phyloP scores from a whole-genome alignment of 2,113 vertebrate genomes.

The Eclectus roratus region DNA sequence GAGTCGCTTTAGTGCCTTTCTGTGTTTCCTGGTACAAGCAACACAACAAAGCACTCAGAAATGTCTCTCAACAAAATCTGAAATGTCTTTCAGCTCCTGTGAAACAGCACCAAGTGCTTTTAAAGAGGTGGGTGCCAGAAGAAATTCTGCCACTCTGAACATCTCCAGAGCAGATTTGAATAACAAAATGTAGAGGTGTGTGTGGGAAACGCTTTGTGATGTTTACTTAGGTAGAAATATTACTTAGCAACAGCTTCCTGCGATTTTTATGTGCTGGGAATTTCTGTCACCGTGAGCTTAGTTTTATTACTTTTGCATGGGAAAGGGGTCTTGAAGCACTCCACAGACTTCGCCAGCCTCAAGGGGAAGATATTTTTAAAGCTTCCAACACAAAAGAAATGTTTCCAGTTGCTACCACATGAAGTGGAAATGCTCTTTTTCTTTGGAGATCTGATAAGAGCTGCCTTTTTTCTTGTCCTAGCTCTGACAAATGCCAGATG shows the following conservation, averaged over 20 bases:
- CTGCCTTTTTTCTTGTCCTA: neutral
- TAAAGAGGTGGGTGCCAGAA: neutral
- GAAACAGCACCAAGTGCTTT: neutral
- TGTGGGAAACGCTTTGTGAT: constrained; percentile 57
- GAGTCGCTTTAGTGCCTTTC: neutral
- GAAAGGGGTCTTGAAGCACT: constrained; percentile 4
- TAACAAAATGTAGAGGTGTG: constrained; percentile 57
- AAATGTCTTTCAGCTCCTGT: neutral
- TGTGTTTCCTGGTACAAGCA: neutral
- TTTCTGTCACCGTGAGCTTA: constrained; percentile 29
- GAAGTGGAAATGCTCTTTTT: constrained; percentile 42
- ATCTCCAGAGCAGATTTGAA: constrained; percentile 27
- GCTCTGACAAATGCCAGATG: constrained; percentile 59
- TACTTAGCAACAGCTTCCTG: constrained; percentile 71
- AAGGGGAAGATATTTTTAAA: constrained; percentile 61
- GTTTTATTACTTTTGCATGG: constrained; percentile 40
- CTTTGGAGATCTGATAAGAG: constrained; percentile 46
- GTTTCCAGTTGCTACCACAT: constrained; percentile 33
- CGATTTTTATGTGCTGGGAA: constrained; percentile 66
- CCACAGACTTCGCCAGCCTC: neutral
- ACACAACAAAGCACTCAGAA: neutral
- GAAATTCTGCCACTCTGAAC: neutral
- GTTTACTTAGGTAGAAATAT: constrained; percentile 68
- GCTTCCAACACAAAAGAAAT: constrained; percentile 49
- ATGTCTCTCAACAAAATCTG: neutral